Percentiles rank a stretch among this genome's conserved stretches.
Conservation (phyloP, 2,113 vertebrate genomes). For the Coryphaenoides rupestris region DNA sequence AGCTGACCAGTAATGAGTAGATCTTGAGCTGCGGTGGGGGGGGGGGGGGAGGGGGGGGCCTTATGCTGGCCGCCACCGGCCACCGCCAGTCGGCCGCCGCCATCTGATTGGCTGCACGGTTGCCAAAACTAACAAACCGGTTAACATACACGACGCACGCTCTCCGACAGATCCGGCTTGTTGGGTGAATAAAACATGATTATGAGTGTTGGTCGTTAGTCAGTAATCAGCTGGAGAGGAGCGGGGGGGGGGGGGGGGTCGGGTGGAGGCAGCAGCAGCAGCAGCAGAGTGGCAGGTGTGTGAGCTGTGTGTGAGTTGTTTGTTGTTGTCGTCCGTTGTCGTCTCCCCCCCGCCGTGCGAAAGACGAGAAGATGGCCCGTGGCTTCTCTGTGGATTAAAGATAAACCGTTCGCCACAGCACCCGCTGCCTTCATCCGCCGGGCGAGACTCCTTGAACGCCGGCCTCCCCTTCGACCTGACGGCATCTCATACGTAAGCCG, state of each 20-base stretch:
- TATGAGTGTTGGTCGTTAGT: constrained; percentile 53
- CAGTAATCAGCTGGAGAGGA: constrained; percentile 55
- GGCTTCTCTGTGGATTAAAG: constrained; percentile 58
- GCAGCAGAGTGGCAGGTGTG: constrained; percentile 57
- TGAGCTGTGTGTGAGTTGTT: too few species aligned
- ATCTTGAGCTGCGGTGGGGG: too few species aligned
- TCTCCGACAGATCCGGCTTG: constrained; percentile 54
- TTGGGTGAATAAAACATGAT: constrained; percentile 57
- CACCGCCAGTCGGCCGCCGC: too few species aligned
- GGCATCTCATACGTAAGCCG: constrained; percentile 6
- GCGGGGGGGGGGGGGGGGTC: too few species aligned
- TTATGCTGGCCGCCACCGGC: too few species aligned
- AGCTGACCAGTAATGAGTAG: too few species aligned
- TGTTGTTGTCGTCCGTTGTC: too few species aligned
- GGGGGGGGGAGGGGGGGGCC: neutral
- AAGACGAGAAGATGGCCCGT: constrained; percentile 48
- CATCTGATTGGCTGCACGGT: constrained; percentile 42
- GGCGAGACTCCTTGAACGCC: constrained; percentile 45
- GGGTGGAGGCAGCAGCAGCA: too few species aligned
- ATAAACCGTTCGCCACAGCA: constrained; percentile 57
- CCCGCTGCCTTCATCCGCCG: constrained; percentile 49
- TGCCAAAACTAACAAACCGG: constrained; percentile 58
- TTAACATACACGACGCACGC: too few species aligned
- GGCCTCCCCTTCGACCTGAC: constrained; percentile 14
- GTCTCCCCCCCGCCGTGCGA: constrained; percentile 45